phyloP scores from a whole-genome alignment of 2,888 invertebrate genomes.

The Hirtodrosophila cameraria region DNA sequence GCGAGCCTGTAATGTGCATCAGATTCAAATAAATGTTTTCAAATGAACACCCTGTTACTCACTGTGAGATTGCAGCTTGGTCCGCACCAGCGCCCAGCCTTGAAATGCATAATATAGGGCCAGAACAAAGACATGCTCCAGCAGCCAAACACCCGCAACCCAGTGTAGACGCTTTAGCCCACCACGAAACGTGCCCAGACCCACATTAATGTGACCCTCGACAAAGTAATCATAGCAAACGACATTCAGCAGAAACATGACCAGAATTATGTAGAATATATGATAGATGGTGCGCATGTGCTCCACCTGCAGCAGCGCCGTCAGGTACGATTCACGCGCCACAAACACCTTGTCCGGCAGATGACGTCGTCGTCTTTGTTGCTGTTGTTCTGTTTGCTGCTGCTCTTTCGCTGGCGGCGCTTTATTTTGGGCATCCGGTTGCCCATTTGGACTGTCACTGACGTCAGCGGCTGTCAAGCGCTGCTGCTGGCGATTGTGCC shows the following conservation, averaged over 20 bases:
- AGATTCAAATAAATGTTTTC: too few species aligned
- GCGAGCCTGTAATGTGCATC: conserved; percentile 49
- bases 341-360: conserved; percentile 88
- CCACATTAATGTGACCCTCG: conserved; percentile 84
- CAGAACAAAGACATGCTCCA: conserved; percentile 84
- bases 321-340: conserved; percentile 91
- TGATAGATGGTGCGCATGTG: conserved; percentile 94
- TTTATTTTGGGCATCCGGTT: conserved; percentile 37
- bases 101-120: conserved; percentile 84
- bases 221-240: conserved; percentile 89
- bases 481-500: conserved; percentile 64
- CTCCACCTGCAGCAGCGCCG: conserved; percentile 90
- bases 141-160: conserved; percentile 86
- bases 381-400: conserved; percentile 21
- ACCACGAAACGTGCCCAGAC: conserved; percentile 86
- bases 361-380: conserved; percentile 36
- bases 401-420: conserved; percentile 14
- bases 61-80: conserved; percentile 66
- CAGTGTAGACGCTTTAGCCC: conserved; percentile 87
- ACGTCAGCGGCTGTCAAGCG: conserved; percentile 40
- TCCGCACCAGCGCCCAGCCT: conserved; percentile 84
- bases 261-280: conserved; percentile 91
- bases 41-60: too few species aligned
- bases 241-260: conserved; percentile 90
- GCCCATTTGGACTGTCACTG: conserved; percentile 53